Conservation (phyloP, 1,140 invertebrate genomes). For the Limonius californicus region DNA sequence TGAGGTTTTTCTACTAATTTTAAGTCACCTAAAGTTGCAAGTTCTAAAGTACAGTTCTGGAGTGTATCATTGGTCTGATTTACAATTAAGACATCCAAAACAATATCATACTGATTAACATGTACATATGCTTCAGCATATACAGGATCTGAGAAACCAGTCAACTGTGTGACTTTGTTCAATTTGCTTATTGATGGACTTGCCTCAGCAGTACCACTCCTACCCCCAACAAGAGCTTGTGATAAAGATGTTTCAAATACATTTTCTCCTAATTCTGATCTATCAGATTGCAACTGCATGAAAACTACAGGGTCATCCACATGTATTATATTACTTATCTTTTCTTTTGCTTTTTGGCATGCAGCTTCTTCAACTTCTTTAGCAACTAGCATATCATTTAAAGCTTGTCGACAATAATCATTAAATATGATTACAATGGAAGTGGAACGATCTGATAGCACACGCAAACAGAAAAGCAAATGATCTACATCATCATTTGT, state of each 20-base stretch:
- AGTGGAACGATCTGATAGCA: constrained; percentile 71
- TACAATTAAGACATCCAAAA: constrained; percentile 94
- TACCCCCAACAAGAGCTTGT: constrained; percentile 77
- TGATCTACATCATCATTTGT: constrained; percentile 95
- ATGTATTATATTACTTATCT: constrained; percentile 68
- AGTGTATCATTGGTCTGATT: constrained; percentile 98
- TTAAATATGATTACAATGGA: constrained; percentile 75
- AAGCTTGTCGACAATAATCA: constrained; percentile 71
- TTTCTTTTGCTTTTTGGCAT: constrained; percentile 62
- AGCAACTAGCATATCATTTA: constrained; percentile 81
- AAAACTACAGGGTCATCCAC: constrained; percentile 87
- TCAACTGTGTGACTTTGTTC: constrained; percentile 94
- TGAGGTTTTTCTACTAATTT: constrained; percentile 97
- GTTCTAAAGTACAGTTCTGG: constrained; percentile 95
- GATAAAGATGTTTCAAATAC: constrained; percentile 94
- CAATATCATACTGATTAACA: constrained; percentile 99
- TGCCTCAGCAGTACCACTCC: constrained; percentile 47
- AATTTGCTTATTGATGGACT: constrained; percentile 59
- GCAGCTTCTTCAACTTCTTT: constrained; percentile 70
- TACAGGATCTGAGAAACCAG: constrained; percentile 99
- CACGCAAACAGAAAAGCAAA: constrained; percentile 77
- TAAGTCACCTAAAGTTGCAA: constrained; percentile 96
- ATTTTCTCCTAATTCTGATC: constrained; percentile 78
- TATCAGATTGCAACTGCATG: constrained; percentile 72
- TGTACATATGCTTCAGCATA: constrained; percentile 99